phyloP scores from a whole-genome alignment of 2,113 vertebrate genomes.

The Leptobrachium ailaonicum region DNA sequence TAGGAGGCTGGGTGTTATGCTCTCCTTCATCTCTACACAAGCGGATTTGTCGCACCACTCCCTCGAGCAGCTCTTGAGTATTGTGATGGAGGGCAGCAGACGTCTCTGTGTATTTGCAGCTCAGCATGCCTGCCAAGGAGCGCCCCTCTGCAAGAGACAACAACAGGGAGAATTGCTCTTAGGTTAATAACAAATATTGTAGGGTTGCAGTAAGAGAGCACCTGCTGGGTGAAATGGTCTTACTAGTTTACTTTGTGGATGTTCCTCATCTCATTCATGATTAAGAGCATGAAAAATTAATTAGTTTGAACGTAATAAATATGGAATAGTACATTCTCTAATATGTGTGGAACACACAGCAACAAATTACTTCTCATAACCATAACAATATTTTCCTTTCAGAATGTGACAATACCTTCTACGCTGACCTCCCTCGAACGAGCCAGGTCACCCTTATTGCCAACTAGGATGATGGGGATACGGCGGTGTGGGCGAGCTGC shows the following conservation, averaged over 20 bases:
- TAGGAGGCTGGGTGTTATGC: conserved; percentile 34
- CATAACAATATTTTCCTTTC: too few relatives aligned
- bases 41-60: conserved; percentile 75
- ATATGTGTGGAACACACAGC: too few relatives aligned
- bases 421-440: conserved; percentile 79
- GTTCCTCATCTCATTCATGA: too few relatives aligned
- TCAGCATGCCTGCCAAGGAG: conserved; percentile 76
- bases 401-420: conserved; percentile 67
- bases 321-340: too few relatives aligned
- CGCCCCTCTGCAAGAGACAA: conserved; percentile 72
- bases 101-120: conserved; percentile 83
- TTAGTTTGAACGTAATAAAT: too few relatives aligned
- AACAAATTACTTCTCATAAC: too few relatives aligned
- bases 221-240: too few relatives aligned
- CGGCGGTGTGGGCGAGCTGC: conserved; percentile 80
- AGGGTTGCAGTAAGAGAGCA: too few relatives aligned
- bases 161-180: too few relatives aligned
- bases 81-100: conserved; percentile 85
- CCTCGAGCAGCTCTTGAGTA: conserved; percentile 78
- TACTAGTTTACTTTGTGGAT: too few relatives aligned
- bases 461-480: conserved; percentile 85
- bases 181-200: too few relatives aligned
- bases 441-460: conserved; percentile 86
- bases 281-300: too few relatives aligned
- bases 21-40: conserved; percentile 60